Base-by-base conservation (phyloP, 2,888 invertebrate species). In the Euproctis similis region DNA sequence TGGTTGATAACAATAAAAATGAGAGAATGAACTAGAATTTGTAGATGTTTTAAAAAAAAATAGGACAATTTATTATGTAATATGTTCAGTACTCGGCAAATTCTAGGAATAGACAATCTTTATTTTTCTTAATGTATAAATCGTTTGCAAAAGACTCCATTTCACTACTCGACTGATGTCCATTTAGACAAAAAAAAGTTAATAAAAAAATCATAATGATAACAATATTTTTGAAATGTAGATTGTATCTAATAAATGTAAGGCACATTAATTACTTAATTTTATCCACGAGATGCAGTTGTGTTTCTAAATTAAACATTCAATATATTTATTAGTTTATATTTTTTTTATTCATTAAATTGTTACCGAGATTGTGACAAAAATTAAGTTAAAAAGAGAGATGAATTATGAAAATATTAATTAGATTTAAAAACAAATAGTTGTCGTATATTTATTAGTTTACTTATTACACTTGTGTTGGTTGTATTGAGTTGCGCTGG, bases 61-160 rank as follows among this genome's bases (percentile, higher is more conserved):
- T 70, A 73, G 63, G 59, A 62, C 57, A 66, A 67, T 59, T 55
- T 59, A 61, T 60, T 46, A 61, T 55, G n/a, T n/a, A n/a, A n/a
- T n/a, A n/a, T n/a, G n/a, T n/a, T n/a, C n/a, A n/a, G n/a, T n/a
- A n/a, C n/a, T n/a, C n/a, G n/a, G n/a, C n/a, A n/a, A n/a, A 14
- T 42, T 59, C 53, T 58, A 53, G 48, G 32, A 39, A 40, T 51
- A 61, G 54, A 55, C 53, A 50, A 54, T 51, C 47, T 52, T 48
- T 44, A 28, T 47, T 45, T n/a, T 50, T 26, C 29, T 31, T 52
- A 49, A 40, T 41, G 39, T 39, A 37, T 47, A 39, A 49, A 46
- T 53, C 42, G 29, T 44, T 47, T 48, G 32, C 36, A 39, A 48
- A 46, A 51, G 33, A 51, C 45, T 54, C 40, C 42, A 41, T 46